phyloP scores from a whole-genome alignment of 2,113 vertebrate species.

The Mellivora capensis region DNA sequence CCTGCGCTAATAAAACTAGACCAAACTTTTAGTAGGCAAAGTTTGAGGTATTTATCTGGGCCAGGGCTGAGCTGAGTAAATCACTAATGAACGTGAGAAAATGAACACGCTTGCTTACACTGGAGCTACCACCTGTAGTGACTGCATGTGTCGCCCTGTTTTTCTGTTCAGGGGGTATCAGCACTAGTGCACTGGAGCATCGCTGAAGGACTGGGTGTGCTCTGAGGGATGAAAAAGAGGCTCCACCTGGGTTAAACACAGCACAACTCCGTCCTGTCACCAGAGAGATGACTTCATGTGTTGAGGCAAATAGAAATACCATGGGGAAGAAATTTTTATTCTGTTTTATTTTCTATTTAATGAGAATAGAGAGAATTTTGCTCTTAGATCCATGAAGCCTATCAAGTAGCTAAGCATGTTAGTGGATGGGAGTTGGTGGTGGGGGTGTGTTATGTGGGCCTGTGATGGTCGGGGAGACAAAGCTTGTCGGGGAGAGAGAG shows the following conservation, averaged over 20 bases:
- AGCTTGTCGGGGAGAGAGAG: not conserved
- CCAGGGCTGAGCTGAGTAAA: not conserved
- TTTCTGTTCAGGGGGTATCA: not conserved
- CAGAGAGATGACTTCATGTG: not conserved
- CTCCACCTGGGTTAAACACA: not conserved
- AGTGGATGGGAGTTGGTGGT: not conserved
- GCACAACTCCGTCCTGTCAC: fast-evolving
- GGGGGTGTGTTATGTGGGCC: fast-evolving
- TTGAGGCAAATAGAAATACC: not conserved
- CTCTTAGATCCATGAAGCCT: not conserved
- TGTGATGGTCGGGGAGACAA: not conserved
- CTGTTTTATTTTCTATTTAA: not conserved
- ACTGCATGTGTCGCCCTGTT: not conserved
- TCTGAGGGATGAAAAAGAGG: not conserved
- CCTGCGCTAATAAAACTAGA: not conserved
- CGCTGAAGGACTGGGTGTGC: not conserved
- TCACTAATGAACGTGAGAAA: not conserved
- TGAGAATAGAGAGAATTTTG: not conserved
- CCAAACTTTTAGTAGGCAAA: not conserved
- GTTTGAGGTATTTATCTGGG: not conserved
- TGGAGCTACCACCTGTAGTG: not conserved
- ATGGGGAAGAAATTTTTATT: not conserved
- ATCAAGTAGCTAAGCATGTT: not conserved
- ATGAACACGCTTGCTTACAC: not conserved
- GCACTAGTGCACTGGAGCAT: not conserved